Evolutionary conservation across 2,888 invertebrate species (phyloP).

Genomic region (Polyploca ridens): DNA sequence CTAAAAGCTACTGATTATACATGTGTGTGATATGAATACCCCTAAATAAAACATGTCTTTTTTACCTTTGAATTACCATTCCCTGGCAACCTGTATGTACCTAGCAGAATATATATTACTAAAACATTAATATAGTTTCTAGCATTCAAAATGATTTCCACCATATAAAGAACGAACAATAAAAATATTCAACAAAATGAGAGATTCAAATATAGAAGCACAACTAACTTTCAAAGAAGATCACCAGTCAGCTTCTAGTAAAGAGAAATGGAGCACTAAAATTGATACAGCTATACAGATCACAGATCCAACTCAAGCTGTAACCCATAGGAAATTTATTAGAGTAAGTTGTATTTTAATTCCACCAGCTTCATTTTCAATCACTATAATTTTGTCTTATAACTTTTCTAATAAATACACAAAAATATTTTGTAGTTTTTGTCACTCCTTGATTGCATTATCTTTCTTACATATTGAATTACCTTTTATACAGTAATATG

Average conservation of each 20-base stretch:
- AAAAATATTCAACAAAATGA: slow-evolving; percentile 22
- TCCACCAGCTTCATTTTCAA: background rate
- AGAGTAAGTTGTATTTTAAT: slow-evolving; percentile 52
- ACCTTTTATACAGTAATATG: no score
- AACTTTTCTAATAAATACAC: no score
- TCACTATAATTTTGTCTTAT: no score
- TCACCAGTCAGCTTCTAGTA: slow-evolving; percentile 23
- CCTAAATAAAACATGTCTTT: background rate
- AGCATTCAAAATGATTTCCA: background rate
- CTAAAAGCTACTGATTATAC: no score
- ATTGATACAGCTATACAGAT: slow-evolving; percentile 44
- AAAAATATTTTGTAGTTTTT: no score
- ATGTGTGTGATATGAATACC: no score
- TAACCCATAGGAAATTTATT: slow-evolving; percentile 69
- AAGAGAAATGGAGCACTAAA: slow-evolving; percentile 41
- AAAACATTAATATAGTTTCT: background rate
- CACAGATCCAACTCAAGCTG: slow-evolving; percentile 45
- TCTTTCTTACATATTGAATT: no score
- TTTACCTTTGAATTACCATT: no score
- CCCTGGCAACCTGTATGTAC: no score
- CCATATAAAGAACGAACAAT: background rate
- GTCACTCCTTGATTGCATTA: no score
- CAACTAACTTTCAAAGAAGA: slow-evolving; percentile 39
- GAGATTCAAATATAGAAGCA: slow-evolving; percentile 36
- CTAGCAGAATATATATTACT: no score